Evolutionary conservation across 2,888 invertebrate species (phyloP), one percentile per base, ranked within the genome.

Genomic region (Dryadula phaetusa): DNA sequence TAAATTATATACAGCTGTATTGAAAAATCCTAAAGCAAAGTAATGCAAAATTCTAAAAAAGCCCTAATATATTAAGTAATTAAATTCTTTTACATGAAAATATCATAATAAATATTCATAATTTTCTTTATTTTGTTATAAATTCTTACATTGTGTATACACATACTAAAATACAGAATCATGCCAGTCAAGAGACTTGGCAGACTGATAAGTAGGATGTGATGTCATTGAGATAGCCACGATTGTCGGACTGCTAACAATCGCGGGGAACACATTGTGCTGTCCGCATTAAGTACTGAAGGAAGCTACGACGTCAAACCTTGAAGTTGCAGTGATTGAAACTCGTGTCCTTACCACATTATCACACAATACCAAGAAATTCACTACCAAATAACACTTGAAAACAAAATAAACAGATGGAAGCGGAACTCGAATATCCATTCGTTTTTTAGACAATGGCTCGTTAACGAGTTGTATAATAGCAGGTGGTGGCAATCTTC

Each of bases 171-270:
- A 53, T 2, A 25, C 25, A 42, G 28, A 25, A 42, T 18, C 28
- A n/a, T 14, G n/a, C 25, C 61, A 40, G 53, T 32, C 22, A 66
- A n/a, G n/a, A n/a, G n/a, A 60, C 54, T 64, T 25, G 46, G 32
- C 78, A 81, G 82, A 85, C 79, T 81, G 80, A 80, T 82, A 76
- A 78, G 75, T 79, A 79, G 77, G 3, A 34, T 74, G 76, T 82
- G 89, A 91, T 91, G 90, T 86, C 89, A 90, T 90, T 90, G 89
- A 88, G 90, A 91, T 90, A 88, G 77, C 73, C 66, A 71, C 82
- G 80, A 86, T 87, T 84, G 86, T 83, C 73, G 74, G 73, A n/a
- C 74, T 74, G 73, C 63, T 74, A 85, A 89, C 89, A 89, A 89
- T 88, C 81, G 85, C 70, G 74, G 78, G 75, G 74, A 75, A 75